Evolutionary conservation across 1,140 invertebrate genomes (phyloP), one percentile per base, ranked within the genome.

Genomic region (Anastatus disparis): DNA sequence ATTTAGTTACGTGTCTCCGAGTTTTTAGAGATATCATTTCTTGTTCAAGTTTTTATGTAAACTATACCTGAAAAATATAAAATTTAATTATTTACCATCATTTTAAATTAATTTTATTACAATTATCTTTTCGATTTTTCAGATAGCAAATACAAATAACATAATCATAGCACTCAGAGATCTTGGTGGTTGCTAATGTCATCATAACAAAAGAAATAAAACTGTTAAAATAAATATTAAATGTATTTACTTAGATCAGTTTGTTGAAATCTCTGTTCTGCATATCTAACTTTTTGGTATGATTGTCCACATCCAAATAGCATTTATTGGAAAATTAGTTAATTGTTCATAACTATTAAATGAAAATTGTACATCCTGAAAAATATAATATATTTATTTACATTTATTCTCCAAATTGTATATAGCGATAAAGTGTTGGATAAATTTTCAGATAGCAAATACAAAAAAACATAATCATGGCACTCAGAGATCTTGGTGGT

Each of bases 401-500:
- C 0, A 58, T 20, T 70, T 67, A 70, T 44, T 44, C 15, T 44
- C 3, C 15, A 4, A 44, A 7, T 35, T 44, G 42, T 44, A 15
- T 44, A 15, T n/a, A n/a, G 12, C 3, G 6, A 13, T 15, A 44
- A 15, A 44, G 4, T 44, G 12, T 44, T 44, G 3, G 3, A 15
- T 17, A 44, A 38, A 29, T 10, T n/a, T 42, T 69, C 52, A 61
- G 48, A 63, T 72, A 74, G 70, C 72, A 74, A 74, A 74, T 76
- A 71, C 48, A 22, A 65, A 48, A 52, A 42, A n/a, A n/a, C 13
- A 20, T 59, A 76, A 73, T 71, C 65, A 64, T 46, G 50, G 42
- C 65, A 59, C 3, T 76, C 71, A 65, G 40, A 40, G 56, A 73
- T 76, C 61, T 76, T 70, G 46, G 52, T 75, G 71, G 65, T 67